Conservation (phyloP, 1,140 invertebrate genomes). For the Papilio glaucus region DNA sequence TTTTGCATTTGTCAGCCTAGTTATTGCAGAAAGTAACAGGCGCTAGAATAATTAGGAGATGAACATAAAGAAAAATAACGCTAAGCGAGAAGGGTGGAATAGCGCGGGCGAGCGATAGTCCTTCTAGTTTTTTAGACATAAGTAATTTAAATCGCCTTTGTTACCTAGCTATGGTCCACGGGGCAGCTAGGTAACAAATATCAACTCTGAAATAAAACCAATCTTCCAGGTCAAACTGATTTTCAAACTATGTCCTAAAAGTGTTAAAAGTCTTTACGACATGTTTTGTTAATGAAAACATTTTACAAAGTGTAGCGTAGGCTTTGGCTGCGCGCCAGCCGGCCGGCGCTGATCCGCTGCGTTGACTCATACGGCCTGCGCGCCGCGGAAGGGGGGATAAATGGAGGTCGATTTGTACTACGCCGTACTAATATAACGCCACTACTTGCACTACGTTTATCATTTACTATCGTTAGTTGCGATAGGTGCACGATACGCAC, state of each 20-base stretch:
- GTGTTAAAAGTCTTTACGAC: background rate
- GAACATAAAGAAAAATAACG: too few species aligned
- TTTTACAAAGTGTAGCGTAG: background rate
- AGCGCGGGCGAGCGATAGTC: too few species aligned
- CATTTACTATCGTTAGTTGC: background rate
- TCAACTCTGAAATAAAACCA: too few species aligned
- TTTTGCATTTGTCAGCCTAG: too few species aligned
- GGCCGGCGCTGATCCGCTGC: background rate
- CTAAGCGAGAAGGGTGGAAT: too few species aligned
- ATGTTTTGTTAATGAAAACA: conserved; percentile 1
- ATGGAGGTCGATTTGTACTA: conserved; percentile 6
- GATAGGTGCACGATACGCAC: background rate
- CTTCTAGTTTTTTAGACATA: too few species aligned
- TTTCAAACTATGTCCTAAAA: background rate
- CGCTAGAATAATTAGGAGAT: too few species aligned
- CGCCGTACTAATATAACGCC: background rate
- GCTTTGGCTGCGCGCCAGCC: background rate
- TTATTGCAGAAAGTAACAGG: too few species aligned
- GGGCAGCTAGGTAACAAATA: too few species aligned
- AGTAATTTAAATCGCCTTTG: too few species aligned
- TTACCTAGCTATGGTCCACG: too few species aligned
- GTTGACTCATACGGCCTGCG: background rate
- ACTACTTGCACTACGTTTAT: background rate
- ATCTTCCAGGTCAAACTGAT: too few species aligned
- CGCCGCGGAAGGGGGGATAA: background rate